phyloP scores from a whole-genome alignment of 2,797 vertebrate species.

The Amblyopsis hoosieri region DNA sequence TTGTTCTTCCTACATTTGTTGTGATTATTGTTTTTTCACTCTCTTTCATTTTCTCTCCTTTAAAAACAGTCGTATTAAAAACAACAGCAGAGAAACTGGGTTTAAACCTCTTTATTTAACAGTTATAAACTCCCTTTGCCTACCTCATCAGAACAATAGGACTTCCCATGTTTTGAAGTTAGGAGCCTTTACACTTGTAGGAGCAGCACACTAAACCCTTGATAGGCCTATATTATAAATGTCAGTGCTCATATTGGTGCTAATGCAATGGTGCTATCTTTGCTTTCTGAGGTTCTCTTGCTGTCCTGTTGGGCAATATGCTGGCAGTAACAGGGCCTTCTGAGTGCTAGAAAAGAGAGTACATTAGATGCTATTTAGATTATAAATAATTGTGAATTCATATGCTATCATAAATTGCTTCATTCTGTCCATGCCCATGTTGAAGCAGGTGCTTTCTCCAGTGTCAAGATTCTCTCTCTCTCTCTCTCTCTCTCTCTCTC shows the following conservation, averaged over 20 bases:
- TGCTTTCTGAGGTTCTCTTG: conserved; percentile 15
- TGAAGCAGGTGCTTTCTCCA: too few relatives aligned
- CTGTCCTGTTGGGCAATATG: too few relatives aligned
- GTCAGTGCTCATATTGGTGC: not conserved
- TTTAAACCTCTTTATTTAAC: conserved; percentile 75
- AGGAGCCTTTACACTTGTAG: conserved; percentile 51
- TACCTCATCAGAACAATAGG: conserved; percentile 64
- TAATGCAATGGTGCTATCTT: not conserved
- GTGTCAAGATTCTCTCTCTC: too few relatives aligned
- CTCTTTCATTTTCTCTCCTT: conserved; percentile 33
- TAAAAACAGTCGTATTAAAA: conserved; percentile 70
- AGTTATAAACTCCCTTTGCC: conserved; percentile 56
- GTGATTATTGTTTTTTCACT: conserved; percentile 55
- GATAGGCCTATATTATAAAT: not conserved
- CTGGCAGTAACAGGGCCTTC: too few relatives aligned
- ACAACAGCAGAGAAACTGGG: conserved; percentile 76
- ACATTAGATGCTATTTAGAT: too few relatives aligned
- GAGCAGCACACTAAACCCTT: conserved; percentile 47
- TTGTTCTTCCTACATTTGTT: conserved; percentile 22
- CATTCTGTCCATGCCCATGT: too few relatives aligned
- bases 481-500: too few relatives aligned
- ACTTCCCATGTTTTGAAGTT: conserved; percentile 46
- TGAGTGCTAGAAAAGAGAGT: too few relatives aligned
- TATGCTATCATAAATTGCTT: too few relatives aligned
- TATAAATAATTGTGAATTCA: too few relatives aligned